Evolutionary conservation across 2,113 vertebrate species (phyloP), one percentile per base, ranked within the genome.

Genomic region (Holacanthus passer): DNA sequence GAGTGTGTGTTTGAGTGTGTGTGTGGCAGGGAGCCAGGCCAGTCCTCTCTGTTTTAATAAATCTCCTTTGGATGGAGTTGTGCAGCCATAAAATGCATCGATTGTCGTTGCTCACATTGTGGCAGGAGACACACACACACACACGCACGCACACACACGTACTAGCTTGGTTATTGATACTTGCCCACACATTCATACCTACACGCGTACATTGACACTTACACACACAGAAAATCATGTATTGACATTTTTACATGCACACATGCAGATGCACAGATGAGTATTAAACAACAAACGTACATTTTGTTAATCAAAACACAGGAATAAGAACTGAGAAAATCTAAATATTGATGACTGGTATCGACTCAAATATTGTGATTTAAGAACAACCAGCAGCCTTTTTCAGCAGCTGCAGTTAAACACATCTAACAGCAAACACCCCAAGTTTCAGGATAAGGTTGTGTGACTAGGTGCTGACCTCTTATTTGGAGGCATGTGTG

Each of bases 21-120:
- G 84, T 84, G 91, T 82, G 85, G 65, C 78, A 79, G 72, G 55
- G 76, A 75, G 88, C 89, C 66, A 84, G 87, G 66, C 85, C 87
- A 89, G 91, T 93, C 92, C 87, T 83, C 81, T 20, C 73, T 89
- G 93, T 92, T 94, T 93, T 93, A 91, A 93, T 95, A 94, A 95
- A 95, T 96, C 94, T 93, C 1, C 90, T 79, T 86, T 88, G 88
- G 89, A 90, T 89, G 8, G 91, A 94, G 88, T 92, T 53, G 91
- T 67, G 81, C 78, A 91, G 89, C 94, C 70, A 91, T 93, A 93
- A 93, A 95, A 92, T 85, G 17, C 84, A 96, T 92, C 1, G 91
- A 95, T 93, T 88, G 86, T 22, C 81, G 83, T 94, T 93, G 90
- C 92, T 95, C 94, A 95, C 91, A 48, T 32, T 78, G 58, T 88